Conservation (phyloP, 2,888 invertebrate species). For the Scotopteryx bipunctaria region DNA sequence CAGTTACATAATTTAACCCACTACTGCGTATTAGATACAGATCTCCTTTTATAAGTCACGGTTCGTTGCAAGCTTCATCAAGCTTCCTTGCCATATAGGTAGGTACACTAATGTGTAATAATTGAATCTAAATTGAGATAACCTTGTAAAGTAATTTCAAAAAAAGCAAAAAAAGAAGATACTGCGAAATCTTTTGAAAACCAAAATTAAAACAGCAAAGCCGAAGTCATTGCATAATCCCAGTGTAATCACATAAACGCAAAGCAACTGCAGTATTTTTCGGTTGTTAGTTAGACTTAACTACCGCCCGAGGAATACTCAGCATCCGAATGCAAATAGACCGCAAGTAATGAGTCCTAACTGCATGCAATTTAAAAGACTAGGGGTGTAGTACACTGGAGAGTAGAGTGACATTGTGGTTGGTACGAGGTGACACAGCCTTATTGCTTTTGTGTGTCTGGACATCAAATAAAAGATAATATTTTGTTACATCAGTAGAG, state of each 20-base stretch:
- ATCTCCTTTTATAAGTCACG: no score
- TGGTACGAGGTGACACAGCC: neutral
- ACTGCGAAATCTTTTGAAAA: neutral
- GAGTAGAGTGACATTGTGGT: neutral
- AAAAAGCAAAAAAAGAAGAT: neutral
- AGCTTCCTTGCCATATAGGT: no score
- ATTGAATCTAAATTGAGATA: no score
- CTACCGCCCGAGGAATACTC: conserved; percentile 42
- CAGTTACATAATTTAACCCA: no score
- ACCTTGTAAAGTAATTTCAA: no score
- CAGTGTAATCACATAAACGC: conserved; percentile 33
- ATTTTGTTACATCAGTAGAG: no score
- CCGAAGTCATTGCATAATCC: conserved; percentile 31
- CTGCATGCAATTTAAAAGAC: conserved; percentile 72
- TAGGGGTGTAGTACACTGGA: conserved; percentile 8
- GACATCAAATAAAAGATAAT: no score
- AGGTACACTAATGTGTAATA: no score
- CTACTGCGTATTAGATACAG: no score
- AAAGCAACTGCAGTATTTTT: conserved; percentile 37
- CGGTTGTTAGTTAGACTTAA: conserved; percentile 40
- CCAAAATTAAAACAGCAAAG: conserved; percentile 8
- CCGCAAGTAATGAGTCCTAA: conserved; percentile 67
- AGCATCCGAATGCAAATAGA: conserved; percentile 65
- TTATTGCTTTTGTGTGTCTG: no score
- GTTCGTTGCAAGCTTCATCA: no score